Evolutionary conservation across 2,888 invertebrate genomes (phyloP).

Genomic region (Drosophila gaucha): DNA sequence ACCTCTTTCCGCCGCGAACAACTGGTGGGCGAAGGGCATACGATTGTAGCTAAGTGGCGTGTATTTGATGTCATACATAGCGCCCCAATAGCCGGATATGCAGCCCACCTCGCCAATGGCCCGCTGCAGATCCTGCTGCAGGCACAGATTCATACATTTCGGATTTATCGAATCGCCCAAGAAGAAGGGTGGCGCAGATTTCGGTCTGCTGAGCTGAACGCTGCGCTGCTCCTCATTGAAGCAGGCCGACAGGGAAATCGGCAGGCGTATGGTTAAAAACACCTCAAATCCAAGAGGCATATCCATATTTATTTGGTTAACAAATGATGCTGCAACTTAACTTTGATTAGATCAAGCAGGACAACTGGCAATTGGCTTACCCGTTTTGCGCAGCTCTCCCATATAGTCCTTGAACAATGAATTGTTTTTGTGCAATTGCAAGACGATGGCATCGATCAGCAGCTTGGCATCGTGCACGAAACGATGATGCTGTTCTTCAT

Average conservation of each 20-base stretch:
- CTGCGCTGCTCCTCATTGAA: slow-evolving; percentile 27
- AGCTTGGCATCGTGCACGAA: slow-evolving; percentile 27
- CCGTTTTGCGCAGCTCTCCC: slow-evolving; percentile 12
- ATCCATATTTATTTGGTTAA: slow-evolving; percentile 28
- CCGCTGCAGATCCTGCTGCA: slow-evolving; percentile 31
- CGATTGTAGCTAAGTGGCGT: slow-evolving; percentile 1
- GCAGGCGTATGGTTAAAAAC: slow-evolving; percentile 51
- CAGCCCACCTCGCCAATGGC: slow-evolving; percentile 5
- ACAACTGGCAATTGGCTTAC: slow-evolving; percentile 18
- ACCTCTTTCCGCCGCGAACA: slow-evolving; percentile 19
- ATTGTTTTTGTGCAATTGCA: slow-evolving; percentile 2
- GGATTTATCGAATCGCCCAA: slow-evolving; percentile 43
- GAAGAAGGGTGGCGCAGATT: slow-evolving; percentile 40
- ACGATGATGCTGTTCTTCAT: slow-evolving; percentile 12
- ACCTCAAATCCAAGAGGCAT: slow-evolving; percentile 51
- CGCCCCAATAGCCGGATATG: background rate
- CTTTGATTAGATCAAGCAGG: background rate
- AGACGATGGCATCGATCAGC: slow-evolving; percentile 3
- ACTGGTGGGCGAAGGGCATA: slow-evolving; percentile 45
- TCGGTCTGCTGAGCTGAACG: slow-evolving; percentile 21
- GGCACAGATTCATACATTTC: slow-evolving; percentile 37
- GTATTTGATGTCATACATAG: slow-evolving; percentile 39
- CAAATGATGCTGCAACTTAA: slow-evolving; percentile 31
- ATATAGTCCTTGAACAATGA: slow-evolving; percentile 24
- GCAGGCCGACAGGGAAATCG: slow-evolving; percentile 15